phyloP scores from a whole-genome alignment of 2,797 vertebrate genomes.

The Eidolon dupreanum region DNA sequence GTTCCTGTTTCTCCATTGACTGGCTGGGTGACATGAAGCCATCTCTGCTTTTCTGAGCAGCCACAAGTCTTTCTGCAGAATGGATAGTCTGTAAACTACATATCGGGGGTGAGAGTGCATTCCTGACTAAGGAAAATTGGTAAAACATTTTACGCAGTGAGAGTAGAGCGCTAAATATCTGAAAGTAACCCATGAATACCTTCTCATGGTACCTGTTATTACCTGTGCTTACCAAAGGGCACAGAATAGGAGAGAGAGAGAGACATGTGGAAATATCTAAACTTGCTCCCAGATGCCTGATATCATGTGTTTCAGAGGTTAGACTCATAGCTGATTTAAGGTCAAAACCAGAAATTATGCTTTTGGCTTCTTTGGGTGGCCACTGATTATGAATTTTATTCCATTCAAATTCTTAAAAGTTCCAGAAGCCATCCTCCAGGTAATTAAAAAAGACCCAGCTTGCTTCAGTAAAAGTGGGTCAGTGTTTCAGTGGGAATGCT shows the following conservation, averaged over 20 bases:
- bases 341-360: background rate
- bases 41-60: background rate
- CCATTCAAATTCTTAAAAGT: slow-evolving; percentile 14
- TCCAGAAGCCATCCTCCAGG: background rate
- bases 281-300: background rate
- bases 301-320: background rate
- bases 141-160: background rate
- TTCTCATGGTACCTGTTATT: background rate
- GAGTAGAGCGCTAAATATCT: background rate
- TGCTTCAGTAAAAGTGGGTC: slow-evolving; percentile 32
- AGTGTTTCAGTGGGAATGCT: slow-evolving; percentile 22
- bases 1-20: background rate
- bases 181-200: background rate
- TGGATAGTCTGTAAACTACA: background rate
- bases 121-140: background rate
- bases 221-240: background rate
- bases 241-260: background rate
- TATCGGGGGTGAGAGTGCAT: background rate
- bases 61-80: background rate
- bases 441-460: slow-evolving; percentile 15
- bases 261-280: background rate
- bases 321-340: background rate
- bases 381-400: background rate
- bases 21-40: background rate
- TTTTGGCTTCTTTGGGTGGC: background rate